Evolutionary conservation across 2,888 invertebrate species (phyloP).

Genomic region (Pimpla rufipes): DNA sequence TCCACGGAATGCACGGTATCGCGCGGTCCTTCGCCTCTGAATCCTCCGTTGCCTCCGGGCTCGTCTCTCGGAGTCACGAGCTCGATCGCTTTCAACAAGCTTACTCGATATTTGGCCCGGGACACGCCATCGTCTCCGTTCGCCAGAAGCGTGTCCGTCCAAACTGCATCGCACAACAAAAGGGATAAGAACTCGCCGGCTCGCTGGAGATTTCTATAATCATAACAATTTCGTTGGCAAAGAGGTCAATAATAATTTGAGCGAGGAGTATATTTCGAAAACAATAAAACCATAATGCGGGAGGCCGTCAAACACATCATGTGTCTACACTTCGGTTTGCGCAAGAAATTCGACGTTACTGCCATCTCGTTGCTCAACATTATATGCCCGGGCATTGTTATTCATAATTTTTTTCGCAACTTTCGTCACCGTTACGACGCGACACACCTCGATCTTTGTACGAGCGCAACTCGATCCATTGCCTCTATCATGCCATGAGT

Average conservation of each 20-base stretch:
- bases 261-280: slow-evolving; percentile 13
- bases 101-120: slow-evolving; percentile 23
- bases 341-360: slow-evolving; percentile 16
- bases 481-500: background rate
- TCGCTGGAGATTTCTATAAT: slow-evolving; percentile 4
- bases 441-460: background rate
- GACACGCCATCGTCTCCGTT: slow-evolving; percentile 2
- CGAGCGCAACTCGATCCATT: slow-evolving; percentile 19
- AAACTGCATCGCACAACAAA: background rate
- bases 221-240: slow-evolving; percentile 35
- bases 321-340: slow-evolving; percentile 4
- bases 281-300: background rate
- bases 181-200: background rate
- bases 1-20: slow-evolving; percentile 36
- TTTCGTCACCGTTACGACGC: background rate
- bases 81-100: slow-evolving; percentile 44
- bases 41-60: slow-evolving; percentile 17
- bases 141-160: background rate
- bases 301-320: background rate
- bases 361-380: background rate
- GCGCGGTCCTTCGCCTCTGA: slow-evolving; percentile 19
- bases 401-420: background rate
- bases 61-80: slow-evolving; percentile 52
- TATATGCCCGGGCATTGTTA: background rate
- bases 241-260: slow-evolving; percentile 37